Conservation (phyloP, 2,113 vertebrate species). For the Dascyllus trimaculatus region DNA sequence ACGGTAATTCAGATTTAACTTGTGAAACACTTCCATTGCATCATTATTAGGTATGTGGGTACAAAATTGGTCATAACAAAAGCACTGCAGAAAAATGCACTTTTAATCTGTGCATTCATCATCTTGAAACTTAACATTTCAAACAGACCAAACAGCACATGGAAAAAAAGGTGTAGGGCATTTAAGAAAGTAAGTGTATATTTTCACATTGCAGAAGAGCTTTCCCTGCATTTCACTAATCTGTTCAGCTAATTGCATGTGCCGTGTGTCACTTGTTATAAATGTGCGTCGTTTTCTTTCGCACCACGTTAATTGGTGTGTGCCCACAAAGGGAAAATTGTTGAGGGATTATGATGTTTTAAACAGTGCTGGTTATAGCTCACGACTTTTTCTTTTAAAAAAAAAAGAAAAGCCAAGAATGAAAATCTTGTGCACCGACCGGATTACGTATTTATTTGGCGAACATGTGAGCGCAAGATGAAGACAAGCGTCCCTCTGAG, state of each 20-base stretch:
- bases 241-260: constrained; percentile 8
- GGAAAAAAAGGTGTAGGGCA: no score
- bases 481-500: constrained; percentile 32
- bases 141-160: neutral
- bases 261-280: neutral
- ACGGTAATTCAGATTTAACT: neutral
- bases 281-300: constrained; percentile 1
- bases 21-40: neutral
- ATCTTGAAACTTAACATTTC: neutral
- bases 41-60: neutral
- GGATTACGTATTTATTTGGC: constrained; percentile 44
- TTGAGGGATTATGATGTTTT: constrained; percentile 47
- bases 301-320: neutral
- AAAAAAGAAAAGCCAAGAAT: constrained; percentile 29
- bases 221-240: constrained; percentile 14
- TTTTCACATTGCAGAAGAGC: constrained; percentile 13
- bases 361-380: constrained; percentile 18
- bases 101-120: neutral
- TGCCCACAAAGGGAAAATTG: constrained; percentile 40
- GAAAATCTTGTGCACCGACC: constrained; percentile 12
- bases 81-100: neutral
- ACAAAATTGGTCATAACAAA: neutral
- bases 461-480: neutral
- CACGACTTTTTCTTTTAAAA: neutral
- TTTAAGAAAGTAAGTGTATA: constrained; percentile 1